Conservation (phyloP, 2,113 vertebrate genomes). For the Grammomys surdaster region DNA sequence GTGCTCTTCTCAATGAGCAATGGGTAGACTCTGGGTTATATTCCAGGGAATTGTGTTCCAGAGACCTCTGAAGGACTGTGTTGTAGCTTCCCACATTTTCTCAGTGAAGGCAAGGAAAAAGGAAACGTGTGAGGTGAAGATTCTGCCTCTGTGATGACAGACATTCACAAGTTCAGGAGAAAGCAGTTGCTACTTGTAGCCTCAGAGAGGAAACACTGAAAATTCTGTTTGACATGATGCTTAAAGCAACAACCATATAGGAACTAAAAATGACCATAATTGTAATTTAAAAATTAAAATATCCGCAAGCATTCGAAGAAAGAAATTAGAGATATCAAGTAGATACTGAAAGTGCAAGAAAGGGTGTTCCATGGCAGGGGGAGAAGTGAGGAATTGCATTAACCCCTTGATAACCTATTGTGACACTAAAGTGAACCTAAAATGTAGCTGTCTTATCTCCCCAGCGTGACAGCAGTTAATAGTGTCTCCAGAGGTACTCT, state of each 20-base stretch:
- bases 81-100: not conserved
- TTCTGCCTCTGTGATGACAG: not conserved
- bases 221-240: not conserved
- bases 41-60: not conserved
- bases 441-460: not conserved
- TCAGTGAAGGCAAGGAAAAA: not conserved
- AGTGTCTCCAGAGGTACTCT: not conserved
- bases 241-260: slow-evolving; percentile 3
- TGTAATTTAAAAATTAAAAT: slow-evolving; percentile 55
- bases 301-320: not conserved
- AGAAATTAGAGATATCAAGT: not conserved
- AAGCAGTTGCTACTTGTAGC: not conserved
- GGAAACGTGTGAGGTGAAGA: too few species aligned
- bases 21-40: not conserved
- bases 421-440: not conserved
- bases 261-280: slow-evolving; percentile 22
- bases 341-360: not conserved
- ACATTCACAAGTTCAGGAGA: not conserved
- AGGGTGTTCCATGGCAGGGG: not conserved
- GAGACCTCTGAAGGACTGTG: not conserved
- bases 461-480: not conserved
- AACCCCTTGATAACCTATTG: not conserved
- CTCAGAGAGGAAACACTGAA: slow-evolving; percentile 1
- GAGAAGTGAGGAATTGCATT: not conserved
- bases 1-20: not conserved